Conservation (phyloP, 1,140 invertebrate species). For the Musca vetustissima region DNA sequence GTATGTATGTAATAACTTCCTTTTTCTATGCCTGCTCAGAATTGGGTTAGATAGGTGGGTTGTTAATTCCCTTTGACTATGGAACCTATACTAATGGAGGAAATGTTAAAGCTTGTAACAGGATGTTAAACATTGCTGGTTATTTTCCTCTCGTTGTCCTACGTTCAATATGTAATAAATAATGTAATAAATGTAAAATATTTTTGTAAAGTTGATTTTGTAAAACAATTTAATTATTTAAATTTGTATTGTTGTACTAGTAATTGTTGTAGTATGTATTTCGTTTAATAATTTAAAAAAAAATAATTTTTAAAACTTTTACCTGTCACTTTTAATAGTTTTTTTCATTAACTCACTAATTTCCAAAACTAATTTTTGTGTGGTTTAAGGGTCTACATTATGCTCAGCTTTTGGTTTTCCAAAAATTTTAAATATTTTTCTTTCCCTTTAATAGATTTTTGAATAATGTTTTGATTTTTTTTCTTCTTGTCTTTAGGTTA, state of each 20-base stretch:
- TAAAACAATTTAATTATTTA: no score
- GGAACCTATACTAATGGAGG: background rate
- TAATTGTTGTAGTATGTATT: no score
- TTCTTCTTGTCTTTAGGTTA: constrained; percentile 37
- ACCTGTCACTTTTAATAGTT: background rate
- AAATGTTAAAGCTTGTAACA: background rate
- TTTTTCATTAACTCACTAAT: background rate
- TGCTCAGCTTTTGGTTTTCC: no score
- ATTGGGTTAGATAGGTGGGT: no score
- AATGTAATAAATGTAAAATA: background rate
- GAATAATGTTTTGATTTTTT: constrained; percentile 2
- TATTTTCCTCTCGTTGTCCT: no score
- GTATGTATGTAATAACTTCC: constrained; percentile 4
- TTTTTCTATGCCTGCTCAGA: no score
- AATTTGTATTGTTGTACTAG: background rate
- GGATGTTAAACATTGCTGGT: background rate
- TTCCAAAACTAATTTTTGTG: background rate
- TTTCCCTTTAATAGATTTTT: background rate
- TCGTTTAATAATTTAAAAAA: no score
- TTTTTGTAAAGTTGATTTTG: background rate
- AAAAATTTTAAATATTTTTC: no score
- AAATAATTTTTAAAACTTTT: no score
- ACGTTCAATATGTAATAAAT: background rate
- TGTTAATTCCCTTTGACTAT: background rate
- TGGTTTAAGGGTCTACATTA: background rate